These are phyloP conservation scores for Conger conger DNA, from an alignment of 2,113 vertebrate species.

Conservation along the genomic window DNA sequence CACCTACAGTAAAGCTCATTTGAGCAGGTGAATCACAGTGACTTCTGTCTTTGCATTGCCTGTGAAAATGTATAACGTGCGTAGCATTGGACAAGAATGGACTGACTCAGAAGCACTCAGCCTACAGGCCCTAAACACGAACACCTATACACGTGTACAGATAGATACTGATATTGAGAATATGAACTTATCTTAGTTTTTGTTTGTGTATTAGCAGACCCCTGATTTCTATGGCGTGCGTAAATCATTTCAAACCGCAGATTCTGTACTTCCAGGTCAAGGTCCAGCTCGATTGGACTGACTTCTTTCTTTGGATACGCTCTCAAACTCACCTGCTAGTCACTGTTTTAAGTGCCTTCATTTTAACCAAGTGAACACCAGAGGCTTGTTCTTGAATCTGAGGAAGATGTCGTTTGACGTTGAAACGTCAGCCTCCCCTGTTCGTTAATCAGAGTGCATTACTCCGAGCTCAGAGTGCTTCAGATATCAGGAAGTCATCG, in stretches of 20 bases:
- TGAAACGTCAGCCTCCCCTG: too few species aligned
- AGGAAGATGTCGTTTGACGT: too few species aligned
- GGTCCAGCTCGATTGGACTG: neutral
- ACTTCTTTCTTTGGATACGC: neutral
- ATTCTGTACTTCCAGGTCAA: neutral
- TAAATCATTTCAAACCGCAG: slow-evolving; percentile 26
- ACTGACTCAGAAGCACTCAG: neutral
- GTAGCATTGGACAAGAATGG: neutral
- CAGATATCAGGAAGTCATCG: too few species aligned
- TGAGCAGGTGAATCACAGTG: neutral
- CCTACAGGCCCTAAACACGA: neutral
- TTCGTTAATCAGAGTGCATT: too few species aligned
- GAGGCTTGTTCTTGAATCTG: too few species aligned
- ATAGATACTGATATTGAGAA: neutral
- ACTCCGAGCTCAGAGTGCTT: too few species aligned
- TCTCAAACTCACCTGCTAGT: neutral
- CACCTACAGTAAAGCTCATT: neutral
- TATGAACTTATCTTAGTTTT: neutral
- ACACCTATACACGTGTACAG: neutral
- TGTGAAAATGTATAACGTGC: neutral
- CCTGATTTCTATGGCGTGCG: neutral
- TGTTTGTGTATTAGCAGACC: neutral
- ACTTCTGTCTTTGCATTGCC: neutral
- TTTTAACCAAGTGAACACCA: too few species aligned
- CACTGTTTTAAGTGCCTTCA: neutral